A percentile compares a stretch with the other conserved stretches of the same genome.
These are phyloP conservation scores for Rhegmatorhina hoffmannsi DNA, from an alignment of 2,113 vertebrate species.

Conservation along the genomic window DNA sequence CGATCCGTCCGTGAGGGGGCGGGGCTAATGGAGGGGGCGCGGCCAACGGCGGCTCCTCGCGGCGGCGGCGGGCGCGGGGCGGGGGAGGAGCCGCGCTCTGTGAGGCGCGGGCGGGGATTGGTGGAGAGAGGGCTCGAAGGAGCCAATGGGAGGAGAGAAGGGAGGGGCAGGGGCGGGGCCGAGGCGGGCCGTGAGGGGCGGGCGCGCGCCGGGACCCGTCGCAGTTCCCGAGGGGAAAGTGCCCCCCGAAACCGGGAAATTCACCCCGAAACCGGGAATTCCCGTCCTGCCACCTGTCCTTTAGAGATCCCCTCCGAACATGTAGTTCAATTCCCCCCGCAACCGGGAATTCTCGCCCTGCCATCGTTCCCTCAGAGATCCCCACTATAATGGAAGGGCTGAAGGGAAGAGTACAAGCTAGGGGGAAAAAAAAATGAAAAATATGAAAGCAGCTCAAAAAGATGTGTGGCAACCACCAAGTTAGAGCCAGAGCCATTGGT, in stretches of 20 bases:
- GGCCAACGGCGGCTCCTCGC: fast-evolving
- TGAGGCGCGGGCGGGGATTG: background rate
- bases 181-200: background rate
- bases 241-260: fast-evolving
- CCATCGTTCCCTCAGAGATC: no score
- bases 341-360: fast-evolving
- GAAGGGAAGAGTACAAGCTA: background rate
- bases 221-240: background rate
- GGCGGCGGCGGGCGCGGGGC: background rate
- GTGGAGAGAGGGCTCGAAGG: fast-evolving
- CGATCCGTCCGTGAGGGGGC: background rate
- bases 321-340: no score
- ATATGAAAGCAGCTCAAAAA: background rate
- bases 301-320: no score
- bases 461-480: background rate
- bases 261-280: fast-evolving
- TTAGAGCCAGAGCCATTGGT: background rate
- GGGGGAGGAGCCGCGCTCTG: background rate
- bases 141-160: background rate
- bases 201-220: background rate
- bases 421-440: background rate
- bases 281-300: fast-evolving
- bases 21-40: fast-evolving
- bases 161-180: background rate
- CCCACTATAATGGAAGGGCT: background rate